phyloP scores from a whole-genome alignment of 92 coral and sea anemone genomes.

The Phenganax subtilis region DNA sequence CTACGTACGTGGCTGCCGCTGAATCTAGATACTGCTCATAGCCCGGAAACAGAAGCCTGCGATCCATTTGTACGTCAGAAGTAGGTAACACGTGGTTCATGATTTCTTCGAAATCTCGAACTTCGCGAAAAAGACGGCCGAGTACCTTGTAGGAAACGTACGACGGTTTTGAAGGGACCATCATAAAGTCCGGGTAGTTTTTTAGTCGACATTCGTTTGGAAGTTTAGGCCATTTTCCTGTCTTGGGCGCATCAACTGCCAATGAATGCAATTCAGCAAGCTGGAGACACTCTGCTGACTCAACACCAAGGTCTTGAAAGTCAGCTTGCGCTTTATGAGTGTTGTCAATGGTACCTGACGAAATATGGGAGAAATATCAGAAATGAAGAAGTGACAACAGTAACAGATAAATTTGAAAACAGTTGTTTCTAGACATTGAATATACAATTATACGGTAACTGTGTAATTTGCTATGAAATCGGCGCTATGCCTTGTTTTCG shows the following conservation, averaged over 20 bases:
- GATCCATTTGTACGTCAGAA: slow-evolving; percentile 50
- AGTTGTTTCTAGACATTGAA: no score
- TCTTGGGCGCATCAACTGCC: slow-evolving; percentile 97
- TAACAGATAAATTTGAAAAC: background rate
- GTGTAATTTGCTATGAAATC: background rate
- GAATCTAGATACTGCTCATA: slow-evolving; percentile 57
- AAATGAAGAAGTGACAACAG: background rate
- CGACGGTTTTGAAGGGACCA: slow-evolving; percentile 80
- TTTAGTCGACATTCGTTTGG: slow-evolving; percentile 43
- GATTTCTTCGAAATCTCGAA: slow-evolving; percentile 85
- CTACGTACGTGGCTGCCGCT: slow-evolving; percentile 62
- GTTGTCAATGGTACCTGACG: slow-evolving; percentile 76
- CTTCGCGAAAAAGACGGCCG: slow-evolving; percentile 80
- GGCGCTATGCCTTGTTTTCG: background rate
- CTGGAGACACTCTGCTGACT: slow-evolving; percentile 62
- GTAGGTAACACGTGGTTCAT: slow-evolving; percentile 48
- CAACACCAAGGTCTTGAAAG: slow-evolving; percentile 60
- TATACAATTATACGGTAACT: no score
- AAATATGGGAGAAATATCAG: background rate
- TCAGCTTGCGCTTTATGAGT: slow-evolving; percentile 97
- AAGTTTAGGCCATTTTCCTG: slow-evolving; percentile 68
- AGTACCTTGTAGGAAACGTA: slow-evolving; percentile 77
- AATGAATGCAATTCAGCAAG: slow-evolving; percentile 74
- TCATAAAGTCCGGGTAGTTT: slow-evolving; percentile 91
- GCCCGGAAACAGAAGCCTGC: slow-evolving; percentile 57